phyloP scores from a whole-genome alignment of 2,113 vertebrate species.

The Centropus bengalensis region DNA sequence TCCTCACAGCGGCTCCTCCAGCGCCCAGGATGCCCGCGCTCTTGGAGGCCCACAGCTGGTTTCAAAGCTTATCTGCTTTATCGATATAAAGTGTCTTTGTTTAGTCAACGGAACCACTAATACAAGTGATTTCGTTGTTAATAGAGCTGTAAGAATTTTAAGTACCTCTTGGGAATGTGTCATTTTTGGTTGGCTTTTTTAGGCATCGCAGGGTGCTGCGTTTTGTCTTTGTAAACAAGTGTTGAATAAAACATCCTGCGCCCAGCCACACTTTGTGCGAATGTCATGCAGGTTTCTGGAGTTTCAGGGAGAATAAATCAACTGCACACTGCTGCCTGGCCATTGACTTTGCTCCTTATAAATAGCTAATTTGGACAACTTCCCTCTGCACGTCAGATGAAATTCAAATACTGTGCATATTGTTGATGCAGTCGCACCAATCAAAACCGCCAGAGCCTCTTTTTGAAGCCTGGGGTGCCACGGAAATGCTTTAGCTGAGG shows the following conservation, averaged over 20 bases:
- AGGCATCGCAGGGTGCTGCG: conserved; percentile 49
- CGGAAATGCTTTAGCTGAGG: neutral
- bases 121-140: conserved; percentile 55
- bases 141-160: conserved; percentile 68
- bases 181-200: conserved; percentile 67
- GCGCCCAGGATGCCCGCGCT: neutral
- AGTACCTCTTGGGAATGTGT: conserved; percentile 70
- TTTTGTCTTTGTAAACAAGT: conserved; percentile 28
- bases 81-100: conserved; percentile 69
- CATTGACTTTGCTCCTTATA: conserved; percentile 56
- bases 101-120: conserved; percentile 63
- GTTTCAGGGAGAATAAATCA: conserved; percentile 74
- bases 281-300: conserved; percentile 68
- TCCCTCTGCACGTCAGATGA: neutral
- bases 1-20: neutral
- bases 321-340: conserved; percentile 40
- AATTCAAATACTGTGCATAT: conserved; percentile 19
- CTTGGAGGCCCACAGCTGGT: neutral
- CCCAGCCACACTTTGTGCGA: conserved; percentile 42
- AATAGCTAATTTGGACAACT: conserved; percentile 54
- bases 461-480: neutral
- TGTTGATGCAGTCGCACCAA: neutral
- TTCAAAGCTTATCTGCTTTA: conserved; percentile 6
- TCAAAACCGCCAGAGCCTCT: neutral
- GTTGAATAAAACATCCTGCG: conserved; percentile 36